Conservation (phyloP, 30 jellyfish, hydroid and myxozoan species). For the Chironex yamaguchii region DNA sequence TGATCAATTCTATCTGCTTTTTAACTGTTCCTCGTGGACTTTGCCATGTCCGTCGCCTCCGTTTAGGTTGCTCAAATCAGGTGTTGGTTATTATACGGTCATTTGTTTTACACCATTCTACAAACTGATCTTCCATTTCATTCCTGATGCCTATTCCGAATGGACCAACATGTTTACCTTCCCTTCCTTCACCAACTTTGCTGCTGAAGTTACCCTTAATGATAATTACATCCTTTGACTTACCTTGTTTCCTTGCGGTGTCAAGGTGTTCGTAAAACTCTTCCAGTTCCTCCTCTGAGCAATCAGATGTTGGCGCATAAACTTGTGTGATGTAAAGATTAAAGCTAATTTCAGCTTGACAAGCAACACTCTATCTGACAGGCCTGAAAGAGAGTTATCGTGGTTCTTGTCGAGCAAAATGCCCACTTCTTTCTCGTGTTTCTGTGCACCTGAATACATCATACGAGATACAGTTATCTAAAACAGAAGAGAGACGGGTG, state of each 20-base stretch:
- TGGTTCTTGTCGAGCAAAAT: too few relatives aligned
- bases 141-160: constrained; percentile 7
- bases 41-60: constrained; percentile 29
- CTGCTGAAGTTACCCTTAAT: constrained; percentile 14
- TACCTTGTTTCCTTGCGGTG: background rate
- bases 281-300: constrained; percentile 26
- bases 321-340: constrained; percentile 14
- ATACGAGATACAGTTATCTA: too few relatives aligned
- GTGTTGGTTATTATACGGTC: constrained; percentile 9
- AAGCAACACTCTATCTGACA: too few relatives aligned
- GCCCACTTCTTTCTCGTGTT: too few relatives aligned
- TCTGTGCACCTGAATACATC: too few relatives aligned
- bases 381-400: too few relatives aligned
- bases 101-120: constrained; percentile 3
- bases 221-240: constrained; percentile 4
- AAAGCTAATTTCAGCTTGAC: constrained; percentile 4
- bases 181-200: background rate
- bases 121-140: background rate
- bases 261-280: constrained; percentile 47
- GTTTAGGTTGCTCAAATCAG: background rate
- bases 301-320: constrained; percentile 35
- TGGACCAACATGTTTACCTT: background rate
- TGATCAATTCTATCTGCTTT: constrained; percentile 39
- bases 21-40: background rate
- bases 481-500: too few relatives aligned